These are phyloP conservation scores for Ophiothrix spiculata DNA, from an alignment of 35 echinoderm and acorn worm species.

Conservation along the genomic window DNA sequence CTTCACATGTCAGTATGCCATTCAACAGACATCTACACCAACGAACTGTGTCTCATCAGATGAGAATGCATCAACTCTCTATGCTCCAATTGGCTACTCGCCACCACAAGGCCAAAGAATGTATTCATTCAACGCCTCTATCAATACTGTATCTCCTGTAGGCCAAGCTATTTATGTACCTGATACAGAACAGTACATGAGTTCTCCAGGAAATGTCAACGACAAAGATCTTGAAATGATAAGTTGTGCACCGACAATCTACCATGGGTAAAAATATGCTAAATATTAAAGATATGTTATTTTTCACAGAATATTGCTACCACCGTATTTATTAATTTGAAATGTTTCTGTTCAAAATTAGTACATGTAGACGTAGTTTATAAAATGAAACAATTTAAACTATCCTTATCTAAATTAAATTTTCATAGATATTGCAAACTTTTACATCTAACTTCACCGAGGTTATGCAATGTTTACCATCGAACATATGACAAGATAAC, in stretches of 20 bases:
- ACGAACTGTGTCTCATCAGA: neutral
- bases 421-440: too few relatives aligned
- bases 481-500: too few relatives aligned
- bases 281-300: too few relatives aligned
- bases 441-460: too few relatives aligned
- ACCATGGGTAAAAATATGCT: slow-evolving; percentile 34
- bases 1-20: slow-evolving; percentile 46
- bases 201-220: neutral
- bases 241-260: slow-evolving; percentile 6
- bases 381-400: too few relatives aligned
- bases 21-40: neutral
- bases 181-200: slow-evolving; percentile 13
- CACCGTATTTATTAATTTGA: too few relatives aligned
- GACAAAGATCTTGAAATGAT: slow-evolving; percentile 31
- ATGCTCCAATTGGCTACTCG: neutral
- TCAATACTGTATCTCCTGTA: neutral
- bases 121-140: neutral
- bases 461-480: too few relatives aligned
- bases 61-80: slow-evolving; percentile 3
- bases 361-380: too few relatives aligned
- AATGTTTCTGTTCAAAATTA: too few relatives aligned
- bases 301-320: too few relatives aligned
- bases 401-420: too few relatives aligned
- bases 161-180: neutral
- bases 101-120: neutral